phyloP scores from a whole-genome alignment of 2,797 vertebrate genomes.

The Picus viridis region DNA sequence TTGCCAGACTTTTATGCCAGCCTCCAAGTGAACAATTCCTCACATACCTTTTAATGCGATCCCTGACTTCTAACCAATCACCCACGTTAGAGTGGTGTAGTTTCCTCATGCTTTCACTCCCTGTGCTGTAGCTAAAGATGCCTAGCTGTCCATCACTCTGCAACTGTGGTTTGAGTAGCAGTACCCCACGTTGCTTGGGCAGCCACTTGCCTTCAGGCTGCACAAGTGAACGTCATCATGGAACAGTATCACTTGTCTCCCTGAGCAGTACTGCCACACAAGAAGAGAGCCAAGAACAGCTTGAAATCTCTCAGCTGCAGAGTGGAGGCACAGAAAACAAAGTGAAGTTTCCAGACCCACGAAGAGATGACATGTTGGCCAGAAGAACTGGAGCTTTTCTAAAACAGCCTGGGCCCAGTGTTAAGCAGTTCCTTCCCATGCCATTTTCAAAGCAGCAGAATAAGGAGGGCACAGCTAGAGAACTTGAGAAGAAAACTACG shows the following conservation, averaged over 20 bases:
- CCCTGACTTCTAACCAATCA: background rate
- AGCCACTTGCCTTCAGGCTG: slow-evolving; percentile 28
- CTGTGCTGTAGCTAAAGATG: slow-evolving; percentile 3
- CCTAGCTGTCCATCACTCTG: slow-evolving; percentile 23
- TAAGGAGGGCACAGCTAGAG: slow-evolving; percentile 41
- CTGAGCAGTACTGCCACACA: slow-evolving; percentile 32
- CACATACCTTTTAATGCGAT: background rate
- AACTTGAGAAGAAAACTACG: slow-evolving; percentile 40
- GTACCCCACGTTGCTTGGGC: slow-evolving; percentile 45
- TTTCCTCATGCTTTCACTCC: background rate
- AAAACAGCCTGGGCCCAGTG: slow-evolving; percentile 38
- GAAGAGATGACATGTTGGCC: slow-evolving; percentile 74
- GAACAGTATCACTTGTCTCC: slow-evolving; percentile 58
- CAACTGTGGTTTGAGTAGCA: slow-evolving; percentile 19
- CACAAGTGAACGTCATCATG: slow-evolving; percentile 19
- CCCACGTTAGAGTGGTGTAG: background rate
- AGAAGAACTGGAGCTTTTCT: slow-evolving; percentile 70
- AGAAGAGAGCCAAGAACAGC: slow-evolving; percentile 45
- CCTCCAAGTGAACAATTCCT: background rate
- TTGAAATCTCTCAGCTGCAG: slow-evolving; percentile 18
- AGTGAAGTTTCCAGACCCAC: slow-evolving; percentile 56
- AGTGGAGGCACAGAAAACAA: slow-evolving; percentile 10
- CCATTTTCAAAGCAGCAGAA: slow-evolving; percentile 71
- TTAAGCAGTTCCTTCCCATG: slow-evolving; percentile 74
- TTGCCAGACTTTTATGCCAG: background rate